Evolutionary conservation across 2,888 invertebrate species (phyloP), one percentile per base, ranked within the genome.

Genomic region (Arenicola marina): DNA sequence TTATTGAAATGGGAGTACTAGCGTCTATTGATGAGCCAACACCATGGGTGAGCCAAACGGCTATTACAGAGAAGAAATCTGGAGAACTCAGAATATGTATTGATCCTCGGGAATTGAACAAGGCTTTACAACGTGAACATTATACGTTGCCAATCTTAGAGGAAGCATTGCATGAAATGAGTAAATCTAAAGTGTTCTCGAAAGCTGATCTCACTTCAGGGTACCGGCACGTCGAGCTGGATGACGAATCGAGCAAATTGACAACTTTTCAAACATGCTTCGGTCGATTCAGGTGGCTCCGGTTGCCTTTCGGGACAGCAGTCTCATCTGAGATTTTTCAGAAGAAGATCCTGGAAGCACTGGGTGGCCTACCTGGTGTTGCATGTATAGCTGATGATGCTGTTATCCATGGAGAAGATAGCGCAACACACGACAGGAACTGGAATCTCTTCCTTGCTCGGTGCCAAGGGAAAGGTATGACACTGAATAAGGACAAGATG

Each of bases 61-160:
- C 68, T 1, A 48, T 61, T 2, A 63, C 61, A 24, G 44, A 48
- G 11, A 71, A 71, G 54, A 61, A 62, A 21, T 51, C 56, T 21
- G 67, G 68, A 32, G 66, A 63, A 24, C 43, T 70, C 3, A 57
- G 70, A 45, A 53, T 70, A 4, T 73, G 67, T 56, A 51, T 71
- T 21, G 71, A 73, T 45, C 70, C 71, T 28, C 61, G 57, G 29
- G 59, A 61, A 28, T 51, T 73, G 2, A 74, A 71, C 56, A 56
- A 59, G 46, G 64, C 62, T 11, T 11, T 74, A 7, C 55, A 61
- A 31, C 51, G 68, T 2, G 63, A 58, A 28, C 61, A 67, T 32
- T 69, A 69, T 46, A 62, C 58, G 1, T 38, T 71, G 33, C 72
- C 69, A 2, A 63, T 62, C 1, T 51, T 73, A 2, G 68, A 70